These are phyloP conservation scores for Sycophaga agraensis DNA, from an alignment of 1,140 invertebrate species.

Conservation along the genomic window DNA sequence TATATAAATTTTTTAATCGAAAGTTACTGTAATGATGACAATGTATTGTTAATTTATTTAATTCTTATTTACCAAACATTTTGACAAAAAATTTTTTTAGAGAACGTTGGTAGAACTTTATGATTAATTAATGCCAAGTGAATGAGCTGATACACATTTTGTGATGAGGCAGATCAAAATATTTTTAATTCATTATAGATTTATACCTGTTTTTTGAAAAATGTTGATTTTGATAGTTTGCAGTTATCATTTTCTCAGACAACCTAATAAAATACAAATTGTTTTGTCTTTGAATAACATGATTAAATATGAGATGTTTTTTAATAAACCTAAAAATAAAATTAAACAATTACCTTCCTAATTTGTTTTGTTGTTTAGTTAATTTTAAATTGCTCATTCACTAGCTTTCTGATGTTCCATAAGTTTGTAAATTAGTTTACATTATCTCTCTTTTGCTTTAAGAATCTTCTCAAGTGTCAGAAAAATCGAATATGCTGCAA, in stretches of 20 bases:
- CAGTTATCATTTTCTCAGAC: slow-evolving; percentile 13
- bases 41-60: no score
- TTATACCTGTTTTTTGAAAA: slow-evolving; percentile 15
- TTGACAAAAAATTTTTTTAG: no score
- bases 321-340: slow-evolving; percentile 13
- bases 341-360: slow-evolving; percentile 13
- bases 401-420: no score
- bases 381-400: slow-evolving; percentile 1
- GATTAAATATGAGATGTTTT: background rate
- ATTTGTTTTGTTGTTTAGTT: background rate
- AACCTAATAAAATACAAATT: slow-evolving; percentile 17
- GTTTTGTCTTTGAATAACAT: background rate
- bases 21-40: no score
- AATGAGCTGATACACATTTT: slow-evolving; percentile 1
- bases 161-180: no score
- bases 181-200: no score
- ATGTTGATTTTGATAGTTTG: slow-evolving; percentile 8
- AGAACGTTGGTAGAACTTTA: no score
- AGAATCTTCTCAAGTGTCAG: background rate
- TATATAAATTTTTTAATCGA: no score
- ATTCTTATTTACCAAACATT: no score
- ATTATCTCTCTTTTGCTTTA: background rate
- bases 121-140: slow-evolving; percentile 15
- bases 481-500: slow-evolving; percentile 10
- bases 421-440: slow-evolving; percentile 7